Percentiles rank a stretch among this genome's conserved stretches.
Conservation (phyloP, 2,797 vertebrate species). For the Premnoplex brunnescens region DNA sequence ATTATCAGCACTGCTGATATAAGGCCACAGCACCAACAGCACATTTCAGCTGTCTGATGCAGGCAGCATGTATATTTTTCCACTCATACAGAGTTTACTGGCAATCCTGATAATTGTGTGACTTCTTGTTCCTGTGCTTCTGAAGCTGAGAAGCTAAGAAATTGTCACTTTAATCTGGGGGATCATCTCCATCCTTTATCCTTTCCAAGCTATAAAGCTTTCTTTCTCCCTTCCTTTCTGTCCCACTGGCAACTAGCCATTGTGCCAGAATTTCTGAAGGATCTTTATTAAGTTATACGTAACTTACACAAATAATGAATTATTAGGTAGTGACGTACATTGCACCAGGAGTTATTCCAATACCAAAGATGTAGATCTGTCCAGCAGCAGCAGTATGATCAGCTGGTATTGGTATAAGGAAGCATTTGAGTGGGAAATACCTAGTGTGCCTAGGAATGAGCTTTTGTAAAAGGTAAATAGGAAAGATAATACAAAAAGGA, state of each 20-base stretch:
- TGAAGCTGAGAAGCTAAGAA: background rate
- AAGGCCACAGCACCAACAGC: background rate
- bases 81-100: background rate
- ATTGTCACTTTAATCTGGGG: background rate
- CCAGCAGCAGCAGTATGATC: background rate
- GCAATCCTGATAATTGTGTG: background rate
- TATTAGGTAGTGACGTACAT: background rate
- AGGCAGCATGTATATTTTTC: background rate
- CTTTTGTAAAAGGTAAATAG: background rate
- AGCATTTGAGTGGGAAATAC: background rate
- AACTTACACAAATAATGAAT: background rate
- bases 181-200: background rate
- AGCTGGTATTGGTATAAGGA: background rate
- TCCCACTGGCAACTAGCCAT: background rate
- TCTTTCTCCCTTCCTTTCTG: background rate
- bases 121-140: background rate
- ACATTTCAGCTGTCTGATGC: background rate
- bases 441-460: background rate
- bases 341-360: background rate
- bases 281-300: background rate
- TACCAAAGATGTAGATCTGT: background rate
- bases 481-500: background rate
- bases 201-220: background rate
- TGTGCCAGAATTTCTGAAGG: background rate
- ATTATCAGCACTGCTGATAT: background rate